Base-by-base conservation (phyloP, 2,888 invertebrate species). In the Pyrocoelia pectoralis region DNA sequence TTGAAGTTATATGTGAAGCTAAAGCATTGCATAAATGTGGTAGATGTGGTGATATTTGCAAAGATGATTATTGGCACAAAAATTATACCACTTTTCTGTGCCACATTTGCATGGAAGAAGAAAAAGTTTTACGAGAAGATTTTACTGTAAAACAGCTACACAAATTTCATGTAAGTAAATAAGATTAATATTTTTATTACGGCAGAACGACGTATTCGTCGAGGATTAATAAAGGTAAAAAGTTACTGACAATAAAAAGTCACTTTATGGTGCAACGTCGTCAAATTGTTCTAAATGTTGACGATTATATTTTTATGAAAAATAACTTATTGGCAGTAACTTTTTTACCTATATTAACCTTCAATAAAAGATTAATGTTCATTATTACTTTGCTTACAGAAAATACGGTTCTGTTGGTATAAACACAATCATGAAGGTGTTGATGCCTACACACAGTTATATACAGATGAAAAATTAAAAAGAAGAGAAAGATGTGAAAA, bases 51-150 rank as follows among this genome's bases (percentile, higher is more conserved):
- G 69, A 74, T 66, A 71, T 77, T 40, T 83, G 83, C 46, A 57
- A 72, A 10, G 83, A 83, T 0, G 85, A 85, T 76, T 84, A 84
- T 68, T 85, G 84, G 84, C 83, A 84, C 13, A 68, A 68, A 61
- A 73, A 79, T 55, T 72, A 77, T 55, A 64, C 69, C 1, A 68
- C 73, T 15, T 84, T 81, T 66, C 73, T 84, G 38, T 84, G 84
- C 59, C 78, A 82, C 59, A 57, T 70, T 9, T 84, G 84, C 64
- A 83, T 83, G 82, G 66, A 68, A 29, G 78, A 78, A 67, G 82
- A 82, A 70, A 76, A 58, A 19, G 17, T 53, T 2, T 15, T 33
- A 5, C 40, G 54, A 12, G 57, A 61, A 46, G n/a, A 52, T 19
- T 60, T 48, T 18, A 56, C 38, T 2, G 10, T 15, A 1, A 19